Base-by-base conservation (phyloP, 1,140 invertebrate species). In the Acromyrmex heyeri region DNA sequence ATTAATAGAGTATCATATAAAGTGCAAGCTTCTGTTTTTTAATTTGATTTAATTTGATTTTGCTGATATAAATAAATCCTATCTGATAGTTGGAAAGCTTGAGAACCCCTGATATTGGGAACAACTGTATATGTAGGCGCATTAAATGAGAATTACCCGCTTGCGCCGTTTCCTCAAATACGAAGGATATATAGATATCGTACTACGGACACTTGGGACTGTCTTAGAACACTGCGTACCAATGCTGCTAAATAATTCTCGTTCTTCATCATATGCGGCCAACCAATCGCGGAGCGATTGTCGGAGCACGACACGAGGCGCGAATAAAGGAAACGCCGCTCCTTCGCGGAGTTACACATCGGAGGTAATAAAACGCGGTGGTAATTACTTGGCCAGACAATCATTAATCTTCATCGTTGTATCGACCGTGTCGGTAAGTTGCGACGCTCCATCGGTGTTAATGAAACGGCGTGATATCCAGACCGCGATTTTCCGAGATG, bases 321-420 rank as follows among this genome's bases (percentile, higher is more conserved):
- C 34, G 21, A 24, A 16, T 30, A 16, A 34, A 64, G 38, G 75
- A 78, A 78, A 70, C 34, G 65, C 8, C 27, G 44, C 34, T 83
- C 27, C 38, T 44, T 24, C 67, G 7, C 38, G 21, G 44, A 73
- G 53, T 82, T 82, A 82, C 24, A 72, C 79, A 82, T 82, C 53
- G 67, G 24, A 83, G 55, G 79, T 83, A 83, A 83, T 83, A 83
- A 75, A 83, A 83, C 69, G 79, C 69, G 38, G 16, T 79, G n/a
- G 62, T 78, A 79, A 73, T 81, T 88, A 86, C 57, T 73, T 24
- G 59, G 72, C 69, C 65, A 78, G 65, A 78, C 59, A 78, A 70
- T 86, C 87, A 88, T 88, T 86, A 88, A 88, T 88, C 87, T 88
- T 78, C 73, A 86, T 81, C 75, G 24, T 73, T 70, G 70, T 76